Evolutionary conservation across 2,888 invertebrate genomes (phyloP).

Genomic region (Bombylius major): DNA sequence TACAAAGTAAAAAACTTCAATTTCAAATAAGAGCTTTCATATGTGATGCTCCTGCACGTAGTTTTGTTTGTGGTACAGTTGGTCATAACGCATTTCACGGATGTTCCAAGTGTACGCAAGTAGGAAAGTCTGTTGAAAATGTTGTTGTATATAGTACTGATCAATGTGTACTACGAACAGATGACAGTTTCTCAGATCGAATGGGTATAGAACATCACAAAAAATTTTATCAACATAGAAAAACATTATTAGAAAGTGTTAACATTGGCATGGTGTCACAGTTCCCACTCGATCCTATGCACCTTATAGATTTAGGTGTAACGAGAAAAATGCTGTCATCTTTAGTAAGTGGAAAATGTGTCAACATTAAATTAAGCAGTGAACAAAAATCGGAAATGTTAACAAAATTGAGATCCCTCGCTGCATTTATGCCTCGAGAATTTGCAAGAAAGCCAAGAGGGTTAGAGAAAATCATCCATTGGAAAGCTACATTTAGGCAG

Average conservation of each 20-base stretch:
- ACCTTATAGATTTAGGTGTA: conserved; percentile 1
- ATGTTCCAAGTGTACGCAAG: too few relatives aligned
- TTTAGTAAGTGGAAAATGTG: background rate
- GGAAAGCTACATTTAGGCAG: conserved; percentile 11
- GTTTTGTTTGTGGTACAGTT: too few relatives aligned
- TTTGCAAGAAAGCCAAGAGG: conserved; percentile 10
- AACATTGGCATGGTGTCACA: conserved; percentile 1
- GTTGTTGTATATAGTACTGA: background rate
- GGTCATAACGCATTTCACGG: too few relatives aligned
- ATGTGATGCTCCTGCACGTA: too few relatives aligned
- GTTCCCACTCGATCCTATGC: conserved; percentile 3
- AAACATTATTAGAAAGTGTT: conserved; percentile 1
- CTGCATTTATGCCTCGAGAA: conserved; percentile 3
- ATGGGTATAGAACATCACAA: too few relatives aligned
- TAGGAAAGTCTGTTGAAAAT: too few relatives aligned
- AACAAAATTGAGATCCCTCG: background rate
- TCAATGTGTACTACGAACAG: too few relatives aligned
- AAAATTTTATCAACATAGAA: background rate
- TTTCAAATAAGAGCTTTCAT: too few relatives aligned
- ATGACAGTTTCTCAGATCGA: too few relatives aligned
- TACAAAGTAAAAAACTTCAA: too few relatives aligned
- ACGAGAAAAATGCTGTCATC: background rate
- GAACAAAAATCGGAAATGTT: background rate
- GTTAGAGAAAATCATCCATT: conserved; percentile 9
- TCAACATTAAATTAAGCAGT: background rate